A percentile compares a stretch with the other conserved stretches of the same genome.
Evolutionary conservation across 2,797 vertebrate species (phyloP).

Genomic region (Chromis chromis): DNA sequence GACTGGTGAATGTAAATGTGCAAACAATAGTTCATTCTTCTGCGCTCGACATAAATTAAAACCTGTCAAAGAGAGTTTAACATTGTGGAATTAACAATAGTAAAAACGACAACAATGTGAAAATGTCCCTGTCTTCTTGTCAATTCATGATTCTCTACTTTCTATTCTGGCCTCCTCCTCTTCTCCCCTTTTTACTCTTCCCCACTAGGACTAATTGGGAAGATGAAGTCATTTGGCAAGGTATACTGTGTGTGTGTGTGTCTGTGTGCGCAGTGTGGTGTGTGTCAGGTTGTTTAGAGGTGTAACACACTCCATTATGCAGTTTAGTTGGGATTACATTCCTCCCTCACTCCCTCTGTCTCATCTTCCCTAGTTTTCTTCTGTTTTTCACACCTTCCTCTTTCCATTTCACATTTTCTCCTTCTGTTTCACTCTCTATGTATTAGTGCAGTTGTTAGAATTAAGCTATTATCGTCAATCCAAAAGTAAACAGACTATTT

Average conservation of each 20-base stretch:
- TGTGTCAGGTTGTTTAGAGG: conserved; percentile 65
- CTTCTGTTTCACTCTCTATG: not conserved
- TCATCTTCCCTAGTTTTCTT: conserved; percentile 3
- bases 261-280: not conserved
- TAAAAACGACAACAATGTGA: conserved; percentile 18
- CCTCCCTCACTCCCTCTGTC: conserved; percentile 8
- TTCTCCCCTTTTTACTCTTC: conserved; percentile 26
- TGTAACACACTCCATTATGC: conserved; percentile 66
- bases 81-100: conserved; percentile 29
- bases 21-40: conserved; percentile 31
- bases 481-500: conserved; percentile 30
- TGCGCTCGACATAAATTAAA: conserved; percentile 20
- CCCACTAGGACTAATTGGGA: conserved; percentile 64
- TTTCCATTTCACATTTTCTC: not conserved
- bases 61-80: conserved; percentile 15
- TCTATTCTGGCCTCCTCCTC: not conserved
- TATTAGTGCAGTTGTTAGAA: conserved; percentile 43
- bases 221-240: conserved; percentile 72
- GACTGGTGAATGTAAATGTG: conserved; percentile 15
- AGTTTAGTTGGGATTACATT: conserved; percentile 51
- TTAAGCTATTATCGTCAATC: conserved; percentile 49
- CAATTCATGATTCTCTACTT: conserved; percentile 15
- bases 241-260: conserved; percentile 12
- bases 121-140: conserved; percentile 20
- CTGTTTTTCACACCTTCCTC: conserved; percentile 14